Evolutionary conservation across 2,888 invertebrate genomes (phyloP), one percentile per base, ranked within the genome.

Genomic region (Zygothrica quintamaculata): DNA sequence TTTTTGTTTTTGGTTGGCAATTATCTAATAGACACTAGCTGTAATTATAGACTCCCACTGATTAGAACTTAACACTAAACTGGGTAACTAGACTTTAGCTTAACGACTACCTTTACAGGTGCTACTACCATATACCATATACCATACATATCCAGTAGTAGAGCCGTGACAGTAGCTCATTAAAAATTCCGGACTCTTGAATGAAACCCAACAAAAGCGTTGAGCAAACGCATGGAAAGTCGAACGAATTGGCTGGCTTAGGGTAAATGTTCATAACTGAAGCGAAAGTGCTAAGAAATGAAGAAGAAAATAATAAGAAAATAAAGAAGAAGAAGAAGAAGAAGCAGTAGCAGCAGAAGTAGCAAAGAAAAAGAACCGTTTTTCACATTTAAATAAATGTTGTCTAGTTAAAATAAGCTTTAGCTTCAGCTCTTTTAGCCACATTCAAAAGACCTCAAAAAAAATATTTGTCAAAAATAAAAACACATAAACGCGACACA

Each of bases 281-380:
- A 67, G 60, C 60, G 66, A 59, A 58, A 65, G 66, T 58, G 58
- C 52, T 47, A 53, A 39, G 33, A 64, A 25, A 56, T 60, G 26
- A 58, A 16, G 11, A 47, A 39, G 16, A 29, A 9, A 40, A 43
- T n/a, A n/a, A n/a, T n/a, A n/a, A n/a, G n/a, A n/a, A n/a, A 31
- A 36, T 25, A 11, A 29, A 29, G 52, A 39, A n/a, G 22, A 13
- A 13, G 29, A 18, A 18, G 13, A 29, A 13, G 9, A 33, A 57
- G 15, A 6, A 34, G 9, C 31, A 6, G 4, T n/a, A 22, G 18
- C 18, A 3, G 18, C 2, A 22, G 18, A 22, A 18, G 11, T 8
- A 39, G 15, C 34, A 26, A 46, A 43, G 55, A 62, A 58, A 77
- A 79, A 80, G 74, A 77, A 86, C 84, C 84, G 86, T 85, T 85